Evolutionary conservation across 1,140 invertebrate genomes (phyloP).

Genomic region (Plodia interpunctella): DNA sequence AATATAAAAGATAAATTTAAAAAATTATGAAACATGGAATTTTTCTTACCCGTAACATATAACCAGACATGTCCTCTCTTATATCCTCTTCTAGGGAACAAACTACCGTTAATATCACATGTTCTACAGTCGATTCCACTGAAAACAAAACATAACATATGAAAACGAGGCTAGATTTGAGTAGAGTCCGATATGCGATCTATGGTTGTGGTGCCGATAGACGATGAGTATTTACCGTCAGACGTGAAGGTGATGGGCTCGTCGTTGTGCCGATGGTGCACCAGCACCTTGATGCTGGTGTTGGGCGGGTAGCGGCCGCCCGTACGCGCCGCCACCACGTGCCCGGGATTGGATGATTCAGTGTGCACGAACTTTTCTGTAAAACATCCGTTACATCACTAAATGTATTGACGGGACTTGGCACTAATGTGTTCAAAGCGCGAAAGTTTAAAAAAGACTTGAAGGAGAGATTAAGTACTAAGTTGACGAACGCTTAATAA

Average conservation of each 20-base stretch:
- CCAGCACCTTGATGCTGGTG: constrained; percentile 91
- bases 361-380: constrained; percentile 83
- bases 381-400: too few relatives aligned
- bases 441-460: too few relatives aligned
- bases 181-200: too few relatives aligned
- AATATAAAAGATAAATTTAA: too few relatives aligned
- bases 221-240: constrained; percentile 80
- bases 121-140: constrained; percentile 91
- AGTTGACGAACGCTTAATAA: too few relatives aligned
- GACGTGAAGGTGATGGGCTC: constrained; percentile 90
- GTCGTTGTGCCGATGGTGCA: constrained; percentile 81
- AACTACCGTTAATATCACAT: constrained; percentile 91
- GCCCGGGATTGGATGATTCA: constrained; percentile 87
- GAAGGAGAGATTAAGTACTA: too few relatives aligned
- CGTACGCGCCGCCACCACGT: constrained; percentile 89
- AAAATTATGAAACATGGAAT: not conserved
- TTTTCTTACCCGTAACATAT: constrained; percentile 76
- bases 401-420: too few relatives aligned
- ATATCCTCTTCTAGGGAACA: constrained; percentile 87
- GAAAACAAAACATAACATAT: constrained; percentile 53
- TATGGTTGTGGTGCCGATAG: too few relatives aligned
- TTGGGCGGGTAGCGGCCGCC: constrained; percentile 86
- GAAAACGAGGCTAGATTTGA: too few relatives aligned
- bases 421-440: too few relatives aligned
- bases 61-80: constrained; percentile 82